A percentile compares a stretch with the other conserved stretches of the same genome.
Evolutionary conservation across 2,797 vertebrate species (phyloP).

Genomic region (Pangasius larnaudii): DNA sequence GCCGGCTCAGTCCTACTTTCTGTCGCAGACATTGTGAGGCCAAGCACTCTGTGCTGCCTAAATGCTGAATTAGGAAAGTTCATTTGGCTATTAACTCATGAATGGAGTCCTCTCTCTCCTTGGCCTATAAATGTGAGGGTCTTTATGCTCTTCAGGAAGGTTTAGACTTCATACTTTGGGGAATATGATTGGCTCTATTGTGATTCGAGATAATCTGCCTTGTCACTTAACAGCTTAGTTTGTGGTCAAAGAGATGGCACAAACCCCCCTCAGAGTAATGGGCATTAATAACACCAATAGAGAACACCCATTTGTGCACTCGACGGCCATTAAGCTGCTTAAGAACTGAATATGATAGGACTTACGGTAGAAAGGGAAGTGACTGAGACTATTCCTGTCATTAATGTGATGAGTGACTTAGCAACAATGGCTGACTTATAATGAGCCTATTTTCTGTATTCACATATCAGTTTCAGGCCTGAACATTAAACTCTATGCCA

Average conservation of each 20-base stretch:
- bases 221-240: constrained; percentile 63
- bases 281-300: constrained; percentile 55
- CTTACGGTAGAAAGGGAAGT: constrained; percentile 47
- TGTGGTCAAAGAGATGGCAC: constrained; percentile 61
- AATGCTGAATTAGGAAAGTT: constrained; percentile 65
- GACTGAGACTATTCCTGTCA: constrained; percentile 30
- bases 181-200: constrained; percentile 64
- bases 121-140: constrained; percentile 53
- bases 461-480: constrained; percentile 15
- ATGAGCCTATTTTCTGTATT: constrained; percentile 8
- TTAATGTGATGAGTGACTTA: constrained; percentile 41
- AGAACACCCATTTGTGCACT: constrained; percentile 48
- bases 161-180: constrained; percentile 56
- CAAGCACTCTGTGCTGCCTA: constrained; percentile 46
- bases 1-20: constrained; percentile 53
- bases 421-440: constrained; percentile 38
- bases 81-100: constrained; percentile 65
- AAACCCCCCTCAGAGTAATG: constrained; percentile 54
- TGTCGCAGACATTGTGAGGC: constrained; percentile 46
- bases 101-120: constrained; percentile 57
- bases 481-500: constrained; percentile 39
- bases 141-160: constrained; percentile 64
- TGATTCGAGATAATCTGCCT: constrained; percentile 62
- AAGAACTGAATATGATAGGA: constrained; percentile 57
- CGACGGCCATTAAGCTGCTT: constrained; percentile 61